Evolutionary conservation across 2,888 invertebrate genomes (phyloP).

Genomic region (Caradrina kadenii): DNA sequence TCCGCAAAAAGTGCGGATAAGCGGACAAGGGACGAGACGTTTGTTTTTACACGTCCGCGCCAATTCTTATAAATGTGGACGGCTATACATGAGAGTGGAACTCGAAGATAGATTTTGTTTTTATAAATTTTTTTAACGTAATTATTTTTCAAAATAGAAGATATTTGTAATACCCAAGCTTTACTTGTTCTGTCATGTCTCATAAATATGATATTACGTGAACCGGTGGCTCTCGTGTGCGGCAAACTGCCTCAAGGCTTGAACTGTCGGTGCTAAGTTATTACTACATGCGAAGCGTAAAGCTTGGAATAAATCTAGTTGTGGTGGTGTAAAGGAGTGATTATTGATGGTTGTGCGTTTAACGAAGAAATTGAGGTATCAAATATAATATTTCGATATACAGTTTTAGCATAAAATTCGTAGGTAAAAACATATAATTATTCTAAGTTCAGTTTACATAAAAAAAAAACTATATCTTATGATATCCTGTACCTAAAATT

Average conservation of each 20-base stretch:
- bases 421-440: background rate
- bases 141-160: no score
- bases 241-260: constrained; percentile 31
- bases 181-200: background rate
- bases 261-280: constrained; percentile 28
- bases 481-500: no score
- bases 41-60: constrained; percentile 80
- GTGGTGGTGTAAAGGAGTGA: background rate
- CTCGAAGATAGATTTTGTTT: background rate
- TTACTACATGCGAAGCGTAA: constrained; percentile 25
- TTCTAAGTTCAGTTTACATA: background rate
- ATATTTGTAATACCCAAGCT: constrained; percentile 15
- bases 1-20: constrained; percentile 74
- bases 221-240: constrained; percentile 45
- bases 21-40: constrained; percentile 70
- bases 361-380: background rate
- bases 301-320: constrained; percentile 40
- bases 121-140: background rate
- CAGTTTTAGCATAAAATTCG: background rate
- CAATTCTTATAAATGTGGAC: constrained; percentile 70
- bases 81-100: constrained; percentile 62
- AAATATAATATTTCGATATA: background rate
- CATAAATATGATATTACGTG: constrained; percentile 6
- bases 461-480: no score
- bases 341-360: background rate